Evolutionary conservation across 2,888 invertebrate species (phyloP), one percentile per base, ranked within the genome.

Genomic region (Orthosia incerta): DNA sequence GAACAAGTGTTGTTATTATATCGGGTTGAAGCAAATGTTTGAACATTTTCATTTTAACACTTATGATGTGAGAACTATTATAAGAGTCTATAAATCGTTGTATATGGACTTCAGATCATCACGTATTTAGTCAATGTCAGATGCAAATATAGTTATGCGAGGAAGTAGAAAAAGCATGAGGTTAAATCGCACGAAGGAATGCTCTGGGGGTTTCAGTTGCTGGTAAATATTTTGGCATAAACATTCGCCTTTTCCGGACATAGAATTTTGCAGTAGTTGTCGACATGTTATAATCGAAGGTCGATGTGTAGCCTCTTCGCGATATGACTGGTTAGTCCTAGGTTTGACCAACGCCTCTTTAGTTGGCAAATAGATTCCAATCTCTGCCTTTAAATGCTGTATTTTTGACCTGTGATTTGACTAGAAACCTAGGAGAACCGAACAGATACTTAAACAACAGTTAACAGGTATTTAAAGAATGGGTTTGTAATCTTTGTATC

Each of bases 1-100:
- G 79, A 74, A 13, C 60, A 60, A 79, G 50, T 68, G 70, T 74
- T 31, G 51, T 46, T 68, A 51, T 57, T 51, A 53, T 50, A 76
- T 59, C 48, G 23, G 76, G 0, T 55, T 48, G 13, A 51, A 23
- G 31, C 23, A 57, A 50, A 31, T 77, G 20, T 31, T 66, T 48
- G 11, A n/a, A 39, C 1, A 1, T 53, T 48, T 76, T n/a, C n/a
- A 55, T 31, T 53, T 61, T 39, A 72, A 39, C 23, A 48, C 13
- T 15, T 26, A 12, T 51, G n/a, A 23, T 23, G 18, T 20, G 39
- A 4, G 20, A 31, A 31, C 9, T 39, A 31, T 31, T 59, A 5
- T 55, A 55, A 23, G 15, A 5, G 60, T 39, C 15, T 5, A 20
- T 9, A 45, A 60, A 60, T 23, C 11, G 15, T 50, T 20, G n/a